Conservation (phyloP, 2,797 vertebrate genomes). For the Amphiprion clarkii region DNA sequence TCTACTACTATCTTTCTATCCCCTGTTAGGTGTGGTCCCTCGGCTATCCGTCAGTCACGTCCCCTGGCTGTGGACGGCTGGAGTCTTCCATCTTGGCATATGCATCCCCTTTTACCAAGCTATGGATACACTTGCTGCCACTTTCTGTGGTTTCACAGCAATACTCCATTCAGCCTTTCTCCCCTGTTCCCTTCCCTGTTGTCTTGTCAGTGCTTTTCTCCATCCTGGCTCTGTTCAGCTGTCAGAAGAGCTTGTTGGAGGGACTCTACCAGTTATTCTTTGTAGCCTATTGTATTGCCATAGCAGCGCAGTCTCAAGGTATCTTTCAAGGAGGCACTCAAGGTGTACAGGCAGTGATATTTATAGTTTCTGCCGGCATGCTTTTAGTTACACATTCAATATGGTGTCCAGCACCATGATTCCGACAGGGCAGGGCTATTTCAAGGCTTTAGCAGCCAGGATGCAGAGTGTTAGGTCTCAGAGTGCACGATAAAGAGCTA, state of each 20-base stretch:
- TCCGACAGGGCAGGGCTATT: slow-evolving; percentile 76
- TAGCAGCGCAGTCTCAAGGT: slow-evolving; percentile 84
- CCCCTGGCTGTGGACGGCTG: slow-evolving; percentile 92
- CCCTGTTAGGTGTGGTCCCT: slow-evolving; percentile 85
- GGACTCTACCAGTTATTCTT: slow-evolving; percentile 88
- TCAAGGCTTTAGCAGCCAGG: slow-evolving; percentile 75
- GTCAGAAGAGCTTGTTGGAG: slow-evolving; percentile 83
- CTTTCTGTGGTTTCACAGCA: slow-evolving; percentile 87
- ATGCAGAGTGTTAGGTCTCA: slow-evolving; percentile 78
- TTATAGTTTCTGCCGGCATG: slow-evolving; percentile 83
- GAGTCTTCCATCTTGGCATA: slow-evolving; percentile 85
- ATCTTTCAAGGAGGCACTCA: slow-evolving; percentile 88
- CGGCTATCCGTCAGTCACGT: slow-evolving; percentile 84
- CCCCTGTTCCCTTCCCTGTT: slow-evolving; percentile 82
- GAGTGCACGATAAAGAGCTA: slow-evolving; percentile 78
- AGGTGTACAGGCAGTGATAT: slow-evolving; percentile 87
- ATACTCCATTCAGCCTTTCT: slow-evolving; percentile 73
- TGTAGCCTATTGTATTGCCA: slow-evolving; percentile 85
- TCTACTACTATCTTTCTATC: slow-evolving; percentile 79
- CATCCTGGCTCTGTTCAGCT: slow-evolving; percentile 84
- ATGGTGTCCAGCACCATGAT: slow-evolving; percentile 68
- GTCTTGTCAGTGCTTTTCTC: slow-evolving; percentile 89
- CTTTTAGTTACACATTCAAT: slow-evolving; percentile 84
- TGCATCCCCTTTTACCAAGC: slow-evolving; percentile 87
- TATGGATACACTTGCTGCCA: slow-evolving; percentile 85